Percentiles rank a stretch among this genome's conserved stretches.
These are phyloP conservation scores for Chaetogeoica ovagalla DNA, from an alignment of 2,888 invertebrate genomes.

Conservation along the genomic window DNA sequence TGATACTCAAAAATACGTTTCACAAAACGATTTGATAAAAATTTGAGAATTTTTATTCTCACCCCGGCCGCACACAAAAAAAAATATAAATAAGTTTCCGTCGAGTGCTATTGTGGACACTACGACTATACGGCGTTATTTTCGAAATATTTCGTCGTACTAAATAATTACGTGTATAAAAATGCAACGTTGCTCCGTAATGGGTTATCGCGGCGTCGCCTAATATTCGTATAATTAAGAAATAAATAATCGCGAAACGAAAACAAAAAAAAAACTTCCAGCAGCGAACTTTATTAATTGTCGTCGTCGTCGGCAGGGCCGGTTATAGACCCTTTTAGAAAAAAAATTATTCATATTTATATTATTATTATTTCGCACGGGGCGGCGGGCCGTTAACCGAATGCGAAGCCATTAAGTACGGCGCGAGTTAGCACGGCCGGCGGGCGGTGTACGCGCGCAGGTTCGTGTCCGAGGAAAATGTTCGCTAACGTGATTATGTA, in stretches of 20 bases:
- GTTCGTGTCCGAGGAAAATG: slow-evolving; percentile 52
- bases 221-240: slow-evolving; percentile 48
- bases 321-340: neutral
- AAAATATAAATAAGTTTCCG: too few relatives aligned
- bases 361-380: slow-evolving; percentile 5
- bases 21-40: too few relatives aligned
- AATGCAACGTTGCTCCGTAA: neutral
- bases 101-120: too few relatives aligned
- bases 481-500: slow-evolving; percentile 51
- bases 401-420: slow-evolving; percentile 36
- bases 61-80: too few relatives aligned
- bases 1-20: too few relatives aligned
- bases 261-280: slow-evolving; percentile 48
- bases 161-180: neutral
- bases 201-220: neutral
- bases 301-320: neutral
- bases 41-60: too few relatives aligned
- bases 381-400: slow-evolving; percentile 31
- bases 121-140: too few relatives aligned
- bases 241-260: too few relatives aligned
- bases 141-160: too few relatives aligned
- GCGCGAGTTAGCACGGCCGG: too few relatives aligned
- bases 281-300: slow-evolving; percentile 49
- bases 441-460: too few relatives aligned
- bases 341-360: too few relatives aligned